Evolutionary conservation across 2,888 invertebrate species (phyloP), one percentile per base, ranked within the genome.

Genomic region (Calephelis perditalis): DNA sequence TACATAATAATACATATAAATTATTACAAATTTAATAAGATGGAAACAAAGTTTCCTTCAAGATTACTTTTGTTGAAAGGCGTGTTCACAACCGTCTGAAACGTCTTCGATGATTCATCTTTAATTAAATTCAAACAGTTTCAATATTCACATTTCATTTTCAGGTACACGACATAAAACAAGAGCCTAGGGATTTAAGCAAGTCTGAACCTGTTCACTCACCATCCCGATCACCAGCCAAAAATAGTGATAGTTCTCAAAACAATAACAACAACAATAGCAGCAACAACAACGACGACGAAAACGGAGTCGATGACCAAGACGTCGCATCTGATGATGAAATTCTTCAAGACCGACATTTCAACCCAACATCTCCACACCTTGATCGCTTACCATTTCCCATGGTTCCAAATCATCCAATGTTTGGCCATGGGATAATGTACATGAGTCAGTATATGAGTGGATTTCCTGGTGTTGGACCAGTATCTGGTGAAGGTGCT

Each of bases 351-450:
- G 89, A 88, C 62, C 79, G 84, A 45, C 88, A 86, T 63, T 90
- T 89, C 68, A 75, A 78, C 37, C 85, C 80, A 8, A 70, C 81
- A 0, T 85, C 90, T 2, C 86, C 89, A 0, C 90, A 88, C 63
- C 75, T 90, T 11, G 89, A 92, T 63, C 93, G 92, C 59, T 84
- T 91, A 61, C 91, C 92, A 12, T 96, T 96, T 77, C 96, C 96
- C 2, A 92, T 97, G 86, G 95, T 96, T 47, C 96, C 96, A 58
- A 96, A 96, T 78, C 89, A 89, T 61, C 95, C 95, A 0, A 96
- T 96, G 96, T 96, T 96, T 78, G 95, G 95, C 59, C 96, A 96
- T 72, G 95, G 96, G 62, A 96, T 97, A 69, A 96, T 97, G 96
- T 97, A 97, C 78, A 96, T 97, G 96, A 96, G 96, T 73, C 96